Conservation (phyloP, 2,113 vertebrate species). For the Gallinago paraguaiae region DNA sequence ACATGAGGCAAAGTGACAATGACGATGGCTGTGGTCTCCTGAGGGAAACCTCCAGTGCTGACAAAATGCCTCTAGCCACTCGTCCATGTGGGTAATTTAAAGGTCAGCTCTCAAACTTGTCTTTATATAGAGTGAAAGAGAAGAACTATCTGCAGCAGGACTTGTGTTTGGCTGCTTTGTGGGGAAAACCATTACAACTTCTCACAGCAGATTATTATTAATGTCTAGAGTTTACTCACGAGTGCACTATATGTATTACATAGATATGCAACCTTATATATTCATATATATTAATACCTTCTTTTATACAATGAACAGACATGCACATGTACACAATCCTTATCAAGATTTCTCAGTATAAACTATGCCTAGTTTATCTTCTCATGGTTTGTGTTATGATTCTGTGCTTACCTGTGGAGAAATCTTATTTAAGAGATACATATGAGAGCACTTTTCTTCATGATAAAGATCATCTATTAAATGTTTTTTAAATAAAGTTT, state of each 20-base stretch:
- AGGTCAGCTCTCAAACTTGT: slow-evolving; percentile 8
- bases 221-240: neutral
- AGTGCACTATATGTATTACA: neutral
- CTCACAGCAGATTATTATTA: neutral
- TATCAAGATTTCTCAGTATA: neutral
- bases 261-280: neutral
- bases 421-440: neutral
- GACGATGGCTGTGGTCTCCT: neutral
- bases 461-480: neutral
- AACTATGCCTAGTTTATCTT: neutral
- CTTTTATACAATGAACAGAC: neutral
- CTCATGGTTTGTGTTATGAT: neutral
- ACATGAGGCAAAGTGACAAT: neutral
- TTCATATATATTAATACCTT: neutral
- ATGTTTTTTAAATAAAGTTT: neutral
- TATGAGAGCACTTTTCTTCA: neutral
- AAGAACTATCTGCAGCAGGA: neutral
- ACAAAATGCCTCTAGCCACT: neutral
- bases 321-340: neutral
- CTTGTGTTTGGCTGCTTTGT: neutral
- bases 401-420: neutral
- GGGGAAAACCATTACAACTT: neutral
- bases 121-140: neutral
- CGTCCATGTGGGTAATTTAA: neutral
- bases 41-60: neutral